These are phyloP conservation scores for Argyresthia goedartella DNA, from an alignment of 2,888 invertebrate species.

Conservation along the genomic window DNA sequence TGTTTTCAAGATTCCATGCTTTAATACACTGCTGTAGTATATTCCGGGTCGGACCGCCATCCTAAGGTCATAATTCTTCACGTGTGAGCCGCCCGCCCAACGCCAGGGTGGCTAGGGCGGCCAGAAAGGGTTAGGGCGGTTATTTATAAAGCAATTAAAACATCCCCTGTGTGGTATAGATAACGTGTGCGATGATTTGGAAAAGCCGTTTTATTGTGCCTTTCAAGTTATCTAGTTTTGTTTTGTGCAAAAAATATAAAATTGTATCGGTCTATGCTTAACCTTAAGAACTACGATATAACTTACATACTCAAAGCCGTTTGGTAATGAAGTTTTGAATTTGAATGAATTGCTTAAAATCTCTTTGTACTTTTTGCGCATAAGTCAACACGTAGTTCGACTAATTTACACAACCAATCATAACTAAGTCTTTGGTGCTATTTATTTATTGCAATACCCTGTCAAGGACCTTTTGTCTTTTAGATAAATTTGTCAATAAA, in stretches of 20 bases:
- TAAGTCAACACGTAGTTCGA: too few relatives aligned
- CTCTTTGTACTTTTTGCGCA: too few relatives aligned
- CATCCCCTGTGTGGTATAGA: conserved; percentile 44
- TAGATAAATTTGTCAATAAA: not conserved
- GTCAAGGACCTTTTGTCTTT: too few relatives aligned
- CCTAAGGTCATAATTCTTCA: conserved; percentile 31
- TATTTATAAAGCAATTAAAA: conserved; percentile 69
- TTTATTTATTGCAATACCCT: too few relatives aligned
- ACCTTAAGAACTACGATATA: too few relatives aligned
- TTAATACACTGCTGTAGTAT: conserved; percentile 22
- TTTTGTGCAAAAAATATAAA: not conserved
- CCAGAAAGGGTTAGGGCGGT: conserved; percentile 43
- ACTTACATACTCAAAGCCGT: too few relatives aligned
- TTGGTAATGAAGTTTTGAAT: too few relatives aligned
- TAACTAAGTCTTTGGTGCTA: too few relatives aligned
- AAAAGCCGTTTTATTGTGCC: conserved; percentile 26
- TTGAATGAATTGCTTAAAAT: too few relatives aligned
- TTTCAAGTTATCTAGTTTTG: conserved; percentile 15
- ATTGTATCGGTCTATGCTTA: not conserved
- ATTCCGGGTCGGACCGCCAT: conserved; percentile 15
- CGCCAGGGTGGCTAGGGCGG: not conserved
- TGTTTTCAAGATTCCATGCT: conserved; percentile 40
- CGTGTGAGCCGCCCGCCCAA: not conserved
- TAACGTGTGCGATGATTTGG: conserved; percentile 39
- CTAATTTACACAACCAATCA: too few relatives aligned